Evolutionary conservation across 1,140 invertebrate genomes (phyloP), one percentile per base, ranked within the genome.

Genomic region (Bombus confusus): DNA sequence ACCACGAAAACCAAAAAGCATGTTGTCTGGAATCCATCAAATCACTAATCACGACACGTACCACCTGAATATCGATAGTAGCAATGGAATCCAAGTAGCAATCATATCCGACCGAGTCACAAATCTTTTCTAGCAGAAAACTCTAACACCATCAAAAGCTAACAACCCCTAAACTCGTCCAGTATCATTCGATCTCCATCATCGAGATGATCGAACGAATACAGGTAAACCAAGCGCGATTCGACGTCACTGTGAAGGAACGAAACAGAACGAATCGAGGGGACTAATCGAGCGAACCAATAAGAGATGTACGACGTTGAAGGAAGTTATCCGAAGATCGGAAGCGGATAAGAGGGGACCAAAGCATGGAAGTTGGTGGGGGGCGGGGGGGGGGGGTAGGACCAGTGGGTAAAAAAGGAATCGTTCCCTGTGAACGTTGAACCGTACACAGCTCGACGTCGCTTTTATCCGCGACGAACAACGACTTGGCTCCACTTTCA

Each of bases 401-500:
- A 28, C 72, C 25, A 37, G 34, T 28, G 41, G 28, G 4, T 8
- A 39, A 57, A 15, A 85, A 73, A 62, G 18, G 39, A 57, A 31
- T 37, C 76, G 47, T 47, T 84, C 39, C 22, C 59, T 37, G 31
- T 72, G 71, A 84, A 71, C 75, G 64, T 41, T 69, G 81, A 83
- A 74, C 79, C 59, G 79, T 73, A 73, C n/a, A 68, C 43, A 34
- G 71, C 31, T 72, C 34, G 83, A 80, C 77, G 43, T 80, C 71
- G 78, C 79, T 74, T 85, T 85, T 85, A 85, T 85, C 84, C 84
- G 34, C 79, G 59, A 22, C 71, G 84, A 80, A 85, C 84, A 85
- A 85, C 84, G 84, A 81, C 78, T 85, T 66, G 57, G 52, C 83
- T 72, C 78, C 71, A 62, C 78, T 74, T 80, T 57, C 59, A 74